Percentiles rank a stretch among this genome's conserved stretches.
phyloP scores from a whole-genome alignment of 2,113 vertebrate genomes.

The Eclectus roratus region DNA sequence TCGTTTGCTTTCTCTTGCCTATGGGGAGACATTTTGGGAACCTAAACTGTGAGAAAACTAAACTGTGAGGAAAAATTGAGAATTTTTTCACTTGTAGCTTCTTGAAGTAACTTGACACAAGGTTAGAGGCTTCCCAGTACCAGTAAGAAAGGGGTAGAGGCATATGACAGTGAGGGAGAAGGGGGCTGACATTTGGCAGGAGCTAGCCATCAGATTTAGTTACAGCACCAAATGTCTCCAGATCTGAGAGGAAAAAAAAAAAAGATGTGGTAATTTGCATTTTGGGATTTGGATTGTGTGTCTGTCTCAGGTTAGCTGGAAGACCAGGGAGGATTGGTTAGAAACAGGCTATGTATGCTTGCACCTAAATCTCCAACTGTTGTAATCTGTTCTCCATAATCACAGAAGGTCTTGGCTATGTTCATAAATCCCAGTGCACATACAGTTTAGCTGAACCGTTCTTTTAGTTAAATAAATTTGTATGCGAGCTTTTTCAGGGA shows the following conservation, averaged over 20 bases:
- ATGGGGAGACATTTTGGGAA: not conserved
- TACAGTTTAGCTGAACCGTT: not conserved
- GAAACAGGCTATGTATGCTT: not conserved
- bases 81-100: not conserved
- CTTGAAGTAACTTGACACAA: not conserved
- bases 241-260: not conserved
- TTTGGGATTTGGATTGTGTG: not conserved
- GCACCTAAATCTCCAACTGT: not conserved
- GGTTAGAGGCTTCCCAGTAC: not conserved
- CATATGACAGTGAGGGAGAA: accelerated
- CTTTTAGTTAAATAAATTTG: not conserved
- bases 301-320: not conserved
- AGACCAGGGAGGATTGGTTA: not conserved
- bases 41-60: not conserved
- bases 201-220: not conserved
- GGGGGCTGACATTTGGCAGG: not conserved
- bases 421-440: not conserved
- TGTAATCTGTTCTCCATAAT: not conserved
- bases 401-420: not conserved
- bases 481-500: not conserved
- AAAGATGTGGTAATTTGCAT: not conserved
- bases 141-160: not conserved
- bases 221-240: not conserved
- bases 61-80: not conserved
- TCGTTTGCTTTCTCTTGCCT: not conserved